Conservation (phyloP, 2,113 vertebrate species). For the Myiagra hebetior region DNA sequence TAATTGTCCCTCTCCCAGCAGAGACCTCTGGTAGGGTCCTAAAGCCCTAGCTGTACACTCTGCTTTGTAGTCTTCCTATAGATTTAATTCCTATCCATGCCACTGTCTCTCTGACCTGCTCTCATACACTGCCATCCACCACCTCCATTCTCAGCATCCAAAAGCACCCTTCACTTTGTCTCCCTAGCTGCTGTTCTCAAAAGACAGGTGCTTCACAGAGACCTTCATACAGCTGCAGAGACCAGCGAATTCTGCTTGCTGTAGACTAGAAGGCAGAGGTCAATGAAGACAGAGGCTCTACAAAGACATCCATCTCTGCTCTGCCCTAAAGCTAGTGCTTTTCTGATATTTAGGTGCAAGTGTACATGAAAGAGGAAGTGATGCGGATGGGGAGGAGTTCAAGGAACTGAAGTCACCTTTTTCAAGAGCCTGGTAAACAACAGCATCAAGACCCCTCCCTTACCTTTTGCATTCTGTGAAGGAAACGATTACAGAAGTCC, state of each 20-base stretch:
- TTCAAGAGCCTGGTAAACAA: not conserved
- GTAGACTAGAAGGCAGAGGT: not conserved
- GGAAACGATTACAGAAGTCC: slow-evolving; percentile 81
- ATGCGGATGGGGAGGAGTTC: not conserved
- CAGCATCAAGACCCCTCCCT: not conserved
- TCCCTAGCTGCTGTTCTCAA: not conserved
- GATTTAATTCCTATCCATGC: not conserved
- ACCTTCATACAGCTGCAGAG: not conserved
- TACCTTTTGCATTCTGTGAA: slow-evolving; percentile 63
- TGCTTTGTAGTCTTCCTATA: not conserved
- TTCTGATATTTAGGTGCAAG: not conserved
- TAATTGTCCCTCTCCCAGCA: not conserved
- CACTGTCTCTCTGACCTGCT: not conserved
- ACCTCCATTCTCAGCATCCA: not conserved
- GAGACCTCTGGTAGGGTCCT: not conserved
- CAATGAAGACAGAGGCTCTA: not conserved
- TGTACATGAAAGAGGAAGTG: not conserved
- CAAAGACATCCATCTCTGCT: not conserved
- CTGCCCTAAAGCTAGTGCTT: not conserved
- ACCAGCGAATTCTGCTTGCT: not conserved
- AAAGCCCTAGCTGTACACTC: not conserved
- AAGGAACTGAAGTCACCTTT: not conserved
- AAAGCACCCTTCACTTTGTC: not conserved
- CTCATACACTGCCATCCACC: not conserved
- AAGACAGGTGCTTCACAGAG: not conserved